Conservation (phyloP, 2,888 invertebrate genomes). For the Lomographa bimaculata region DNA sequence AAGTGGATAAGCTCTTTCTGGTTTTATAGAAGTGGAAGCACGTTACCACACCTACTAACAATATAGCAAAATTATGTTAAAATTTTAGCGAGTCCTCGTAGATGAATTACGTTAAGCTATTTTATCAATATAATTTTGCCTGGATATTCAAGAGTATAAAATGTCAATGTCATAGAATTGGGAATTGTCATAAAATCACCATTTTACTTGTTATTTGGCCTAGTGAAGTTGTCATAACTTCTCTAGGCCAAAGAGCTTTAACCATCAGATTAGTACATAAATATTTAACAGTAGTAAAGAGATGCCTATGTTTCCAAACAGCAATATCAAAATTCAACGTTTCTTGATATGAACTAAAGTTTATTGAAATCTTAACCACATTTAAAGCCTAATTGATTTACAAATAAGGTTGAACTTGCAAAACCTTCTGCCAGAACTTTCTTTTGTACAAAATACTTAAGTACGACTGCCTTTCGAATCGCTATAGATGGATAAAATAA, state of each 20-base stretch:
- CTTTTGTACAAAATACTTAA: constrained; percentile 7
- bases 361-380: no score
- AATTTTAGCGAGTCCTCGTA: constrained; percentile 28
- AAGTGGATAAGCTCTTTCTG: constrained; percentile 58
- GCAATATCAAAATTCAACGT: no score
- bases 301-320: no score
- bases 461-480: constrained; percentile 20
- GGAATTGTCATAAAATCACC: constrained; percentile 7
- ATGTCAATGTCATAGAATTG: constrained; percentile 35
- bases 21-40: constrained; percentile 49
- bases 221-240: constrained; percentile 8
- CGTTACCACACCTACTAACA: constrained; percentile 54
- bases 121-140: constrained; percentile 5
- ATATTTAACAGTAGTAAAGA: no score
- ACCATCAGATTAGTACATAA: no score
- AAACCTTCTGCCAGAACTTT: background rate
- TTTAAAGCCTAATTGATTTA: constrained; percentile 3
- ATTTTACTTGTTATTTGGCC: no score
- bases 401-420: constrained; percentile 4
- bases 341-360: no score
- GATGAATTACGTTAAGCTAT: constrained; percentile 20
- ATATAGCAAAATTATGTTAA: constrained; percentile 40
- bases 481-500: constrained; percentile 12
- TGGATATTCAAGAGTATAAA: constrained; percentile 16
- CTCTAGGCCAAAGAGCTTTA: constrained; percentile 2